These are phyloP conservation scores for Taxidea taxus DNA, from an alignment of 2,113 vertebrate genomes.

Conservation along the genomic window DNA sequence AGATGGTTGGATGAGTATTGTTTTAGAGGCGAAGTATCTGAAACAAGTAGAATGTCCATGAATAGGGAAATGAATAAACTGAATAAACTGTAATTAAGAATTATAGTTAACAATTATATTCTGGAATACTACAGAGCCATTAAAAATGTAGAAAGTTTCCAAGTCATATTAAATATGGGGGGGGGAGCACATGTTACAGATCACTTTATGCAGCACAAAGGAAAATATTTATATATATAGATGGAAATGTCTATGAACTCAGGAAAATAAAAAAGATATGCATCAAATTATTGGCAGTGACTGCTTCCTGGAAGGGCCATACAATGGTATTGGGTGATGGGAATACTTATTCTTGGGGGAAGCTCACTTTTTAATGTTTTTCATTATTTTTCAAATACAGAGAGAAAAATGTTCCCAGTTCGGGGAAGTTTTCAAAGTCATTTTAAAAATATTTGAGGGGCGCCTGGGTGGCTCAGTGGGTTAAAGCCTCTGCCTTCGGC, in stretches of 20 bases:
- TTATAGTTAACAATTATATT: background rate
- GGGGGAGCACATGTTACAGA: background rate
- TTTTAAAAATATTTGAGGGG: conserved; percentile 8
- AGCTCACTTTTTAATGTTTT: background rate
- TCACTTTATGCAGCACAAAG: background rate
- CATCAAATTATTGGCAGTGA: background rate
- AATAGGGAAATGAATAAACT: background rate
- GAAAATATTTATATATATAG: background rate
- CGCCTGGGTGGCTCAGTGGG: too few relatives aligned
- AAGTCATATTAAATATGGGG: background rate
- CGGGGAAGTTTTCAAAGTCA: background rate
- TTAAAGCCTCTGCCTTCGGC: too few relatives aligned
- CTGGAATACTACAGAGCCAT: background rate
- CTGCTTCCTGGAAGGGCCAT: background rate
- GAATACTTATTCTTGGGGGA: background rate
- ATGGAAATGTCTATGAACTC: background rate
- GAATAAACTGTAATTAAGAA: background rate
- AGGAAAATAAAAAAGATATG: background rate
- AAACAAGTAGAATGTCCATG: background rate
- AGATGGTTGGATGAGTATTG: background rate
- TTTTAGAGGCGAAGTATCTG: background rate
- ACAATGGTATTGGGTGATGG: background rate
- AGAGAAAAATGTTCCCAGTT: background rate
- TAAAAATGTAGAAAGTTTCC: background rate
- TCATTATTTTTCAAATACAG: background rate